Evolutionary conservation across 2,113 vertebrate species (phyloP).

Genomic region (Athene cunicularia): DNA sequence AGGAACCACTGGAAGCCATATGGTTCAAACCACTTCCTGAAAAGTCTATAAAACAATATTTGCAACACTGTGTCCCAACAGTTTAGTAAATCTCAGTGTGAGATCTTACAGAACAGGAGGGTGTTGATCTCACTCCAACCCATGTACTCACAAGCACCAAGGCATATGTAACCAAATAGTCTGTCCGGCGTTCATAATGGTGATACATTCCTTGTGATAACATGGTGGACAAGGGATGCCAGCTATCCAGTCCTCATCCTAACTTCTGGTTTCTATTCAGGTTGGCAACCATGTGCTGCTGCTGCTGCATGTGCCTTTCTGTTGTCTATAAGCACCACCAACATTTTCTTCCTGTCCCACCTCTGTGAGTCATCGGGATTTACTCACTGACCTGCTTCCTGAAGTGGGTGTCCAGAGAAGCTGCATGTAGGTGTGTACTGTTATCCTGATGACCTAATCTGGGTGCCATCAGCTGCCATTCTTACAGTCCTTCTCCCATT

Average conservation of each 20-base stretch:
- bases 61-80: neutral
- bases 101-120: neutral
- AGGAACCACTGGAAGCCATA: neutral
- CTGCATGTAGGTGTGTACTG: neutral
- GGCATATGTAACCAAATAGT: neutral
- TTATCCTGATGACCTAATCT: neutral
- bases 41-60: neutral
- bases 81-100: neutral
- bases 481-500: rapidly evolving
- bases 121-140: neutral
- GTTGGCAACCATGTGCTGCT: neutral
- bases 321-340: neutral
- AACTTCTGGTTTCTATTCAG: neutral
- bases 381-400: neutral
- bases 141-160: neutral
- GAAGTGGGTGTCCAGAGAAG: neutral
- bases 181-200: neutral
- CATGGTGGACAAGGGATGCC: neutral
- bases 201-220: neutral
- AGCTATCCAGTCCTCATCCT: neutral
- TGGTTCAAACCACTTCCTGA: neutral
- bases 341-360: neutral
- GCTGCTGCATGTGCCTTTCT: neutral
- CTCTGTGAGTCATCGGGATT: neutral
- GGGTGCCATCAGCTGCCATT: neutral